These are phyloP conservation scores for Crypturellus undulatus DNA, from an alignment of 2,113 vertebrate species.

Conservation along the genomic window DNA sequence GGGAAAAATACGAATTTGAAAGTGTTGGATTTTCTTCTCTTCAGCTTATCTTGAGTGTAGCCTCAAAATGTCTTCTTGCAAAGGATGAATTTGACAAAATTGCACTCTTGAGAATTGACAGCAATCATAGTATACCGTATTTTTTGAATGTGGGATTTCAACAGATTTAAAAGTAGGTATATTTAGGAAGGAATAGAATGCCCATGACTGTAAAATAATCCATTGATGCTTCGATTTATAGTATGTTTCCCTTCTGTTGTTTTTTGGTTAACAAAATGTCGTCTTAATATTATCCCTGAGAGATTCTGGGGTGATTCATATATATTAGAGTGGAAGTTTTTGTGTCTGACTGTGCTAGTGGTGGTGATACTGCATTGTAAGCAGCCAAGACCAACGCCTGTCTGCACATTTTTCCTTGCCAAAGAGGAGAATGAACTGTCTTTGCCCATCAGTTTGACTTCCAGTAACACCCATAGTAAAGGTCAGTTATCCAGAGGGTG, in stretches of 20 bases:
- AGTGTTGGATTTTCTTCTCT: not conserved
- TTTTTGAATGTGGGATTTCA: not conserved
- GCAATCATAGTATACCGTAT: not conserved
- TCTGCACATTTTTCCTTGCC: not conserved
- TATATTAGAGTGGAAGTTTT: not conserved
- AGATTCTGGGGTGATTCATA: not conserved
- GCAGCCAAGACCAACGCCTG: not conserved
- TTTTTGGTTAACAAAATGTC: not conserved
- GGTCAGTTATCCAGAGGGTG: not conserved
- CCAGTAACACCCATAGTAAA: not conserved
- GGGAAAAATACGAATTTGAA: not conserved
- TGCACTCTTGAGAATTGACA: not conserved
- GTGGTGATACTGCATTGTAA: not conserved
- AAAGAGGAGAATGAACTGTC: not conserved
- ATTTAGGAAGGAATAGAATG: not conserved
- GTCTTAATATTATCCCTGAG: not conserved
- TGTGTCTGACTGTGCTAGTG: not conserved
- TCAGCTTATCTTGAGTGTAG: not conserved
- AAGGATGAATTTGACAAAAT: conserved; percentile 11
- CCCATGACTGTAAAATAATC: not conserved
- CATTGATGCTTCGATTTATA: not conserved
- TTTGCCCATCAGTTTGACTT: not conserved
- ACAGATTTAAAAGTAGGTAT: not conserved
- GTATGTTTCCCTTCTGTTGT: not conserved
- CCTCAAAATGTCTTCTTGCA: not conserved